These are phyloP conservation scores for Caenorhabditis brenneri DNA, from an alignment of 1,140 invertebrate species.

Conservation along the genomic window DNA sequence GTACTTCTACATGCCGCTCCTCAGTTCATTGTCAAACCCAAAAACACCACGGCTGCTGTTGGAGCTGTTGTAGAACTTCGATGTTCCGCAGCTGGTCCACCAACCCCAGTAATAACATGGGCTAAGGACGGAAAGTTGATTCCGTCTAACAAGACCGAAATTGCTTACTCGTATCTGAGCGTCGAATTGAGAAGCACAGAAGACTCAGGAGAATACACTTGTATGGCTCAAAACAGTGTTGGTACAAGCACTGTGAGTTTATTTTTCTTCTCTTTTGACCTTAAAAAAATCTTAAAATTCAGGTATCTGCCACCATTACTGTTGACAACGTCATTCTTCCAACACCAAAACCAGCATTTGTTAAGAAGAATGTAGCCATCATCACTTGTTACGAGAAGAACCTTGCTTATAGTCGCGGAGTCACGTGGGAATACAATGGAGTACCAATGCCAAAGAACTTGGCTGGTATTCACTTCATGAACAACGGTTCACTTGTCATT, in stretches of 20 bases:
- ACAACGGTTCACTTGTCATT: constrained; percentile 62
- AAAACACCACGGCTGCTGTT: constrained; percentile 45
- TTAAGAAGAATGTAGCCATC: neutral
- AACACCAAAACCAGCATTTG: neutral
- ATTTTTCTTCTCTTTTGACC: neutral
- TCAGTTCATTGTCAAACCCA: constrained; percentile 51
- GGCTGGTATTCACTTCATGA: constrained; percentile 58
- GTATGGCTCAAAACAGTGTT: constrained; percentile 58
- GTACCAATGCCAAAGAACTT: constrained; percentile 15
- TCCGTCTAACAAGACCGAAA: neutral
- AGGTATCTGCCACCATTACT: constrained; percentile 28
- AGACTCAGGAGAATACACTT: constrained; percentile 55
- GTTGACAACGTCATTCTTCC: constrained; percentile 10
- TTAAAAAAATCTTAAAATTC: neutral
- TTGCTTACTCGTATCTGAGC: constrained; percentile 21
- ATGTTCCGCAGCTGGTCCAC: constrained; percentile 63
- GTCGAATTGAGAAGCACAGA: constrained; percentile 47
- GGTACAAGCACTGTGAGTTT: constrained; percentile 28
- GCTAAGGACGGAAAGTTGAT: constrained; percentile 55
- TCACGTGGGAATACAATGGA: constrained; percentile 47
- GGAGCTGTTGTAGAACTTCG: constrained; percentile 55
- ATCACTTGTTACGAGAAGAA: constrained; percentile 43
- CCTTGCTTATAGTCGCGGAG: neutral
- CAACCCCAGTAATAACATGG: constrained; percentile 59
- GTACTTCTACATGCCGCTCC: constrained; percentile 45